Evolutionary conservation across 2,113 vertebrate genomes (phyloP).

Genomic region (Antechinus flavipes): DNA sequence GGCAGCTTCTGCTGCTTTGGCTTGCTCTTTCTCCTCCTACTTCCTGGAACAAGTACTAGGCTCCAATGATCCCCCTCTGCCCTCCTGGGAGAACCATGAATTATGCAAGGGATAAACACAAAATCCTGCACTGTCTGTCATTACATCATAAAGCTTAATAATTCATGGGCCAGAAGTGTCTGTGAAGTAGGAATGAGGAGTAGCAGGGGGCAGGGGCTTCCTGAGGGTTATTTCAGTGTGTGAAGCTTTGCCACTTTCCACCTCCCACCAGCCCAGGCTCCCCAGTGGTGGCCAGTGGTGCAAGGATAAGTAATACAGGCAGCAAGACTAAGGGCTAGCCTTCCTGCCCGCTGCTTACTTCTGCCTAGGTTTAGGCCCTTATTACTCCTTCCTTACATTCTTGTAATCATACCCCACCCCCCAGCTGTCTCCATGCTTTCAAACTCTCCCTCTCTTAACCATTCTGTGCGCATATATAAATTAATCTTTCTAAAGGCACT

Average conservation of each 20-base stretch:
- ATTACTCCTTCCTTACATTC: background rate
- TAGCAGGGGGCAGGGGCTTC: slow-evolving; percentile 76
- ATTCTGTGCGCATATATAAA: background rate
- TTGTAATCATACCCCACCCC: background rate
- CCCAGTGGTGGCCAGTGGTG: background rate
- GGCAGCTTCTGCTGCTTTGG: background rate
- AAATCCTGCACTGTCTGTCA: slow-evolving; percentile 80
- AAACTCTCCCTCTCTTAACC: background rate
- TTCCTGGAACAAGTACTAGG: slow-evolving; percentile 80
- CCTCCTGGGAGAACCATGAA: slow-evolving; percentile 82
- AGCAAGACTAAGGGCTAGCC: background rate
- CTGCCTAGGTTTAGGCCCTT: background rate
- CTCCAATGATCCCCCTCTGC: slow-evolving; percentile 56
- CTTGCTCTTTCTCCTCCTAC: slow-evolving; percentile 31
- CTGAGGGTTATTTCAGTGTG: slow-evolving; percentile 52
- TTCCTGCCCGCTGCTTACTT: background rate
- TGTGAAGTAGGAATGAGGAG: slow-evolving; percentile 49
- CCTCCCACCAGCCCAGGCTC: background rate
- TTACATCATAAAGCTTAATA: slow-evolving; percentile 86
- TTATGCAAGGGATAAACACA: slow-evolving; percentile 86
- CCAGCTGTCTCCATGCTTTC: background rate
- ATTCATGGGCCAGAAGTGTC: slow-evolving; percentile 78
- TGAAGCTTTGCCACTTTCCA: slow-evolving; percentile 1
- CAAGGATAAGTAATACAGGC: background rate
- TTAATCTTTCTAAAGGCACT: background rate